These are phyloP conservation scores for Mercenaria mercenaria DNA, from an alignment of 1,140 invertebrate species.

Conservation along the genomic window DNA sequence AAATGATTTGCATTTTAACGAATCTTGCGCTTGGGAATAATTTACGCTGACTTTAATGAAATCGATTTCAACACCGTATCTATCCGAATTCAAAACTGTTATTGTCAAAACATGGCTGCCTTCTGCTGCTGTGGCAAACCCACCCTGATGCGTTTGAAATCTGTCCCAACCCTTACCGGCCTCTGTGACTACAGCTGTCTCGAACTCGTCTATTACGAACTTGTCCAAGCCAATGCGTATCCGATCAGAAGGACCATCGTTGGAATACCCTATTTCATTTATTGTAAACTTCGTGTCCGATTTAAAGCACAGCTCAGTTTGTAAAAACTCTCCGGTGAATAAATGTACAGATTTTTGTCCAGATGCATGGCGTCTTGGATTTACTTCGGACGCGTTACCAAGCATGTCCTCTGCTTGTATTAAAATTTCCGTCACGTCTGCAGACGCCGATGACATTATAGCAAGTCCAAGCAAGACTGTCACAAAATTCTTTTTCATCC, in stretches of 20 bases:
- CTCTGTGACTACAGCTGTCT: background rate
- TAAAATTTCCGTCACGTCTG: background rate
- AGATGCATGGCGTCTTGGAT: background rate
- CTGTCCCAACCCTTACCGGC: constrained; percentile 26
- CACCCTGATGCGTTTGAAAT: background rate
- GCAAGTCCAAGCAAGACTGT: background rate
- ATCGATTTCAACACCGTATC: constrained; percentile 59
- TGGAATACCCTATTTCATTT: constrained; percentile 28
- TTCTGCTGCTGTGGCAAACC: background rate
- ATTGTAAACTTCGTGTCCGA: background rate
- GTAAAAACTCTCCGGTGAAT: background rate
- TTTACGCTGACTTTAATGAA: background rate
- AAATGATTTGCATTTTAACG: constrained; percentile 33
- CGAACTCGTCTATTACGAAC: background rate
- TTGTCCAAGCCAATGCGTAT: constrained; percentile 29
- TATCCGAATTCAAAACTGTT: background rate
- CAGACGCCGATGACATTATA: background rate
- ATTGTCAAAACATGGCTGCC: constrained; percentile 1
- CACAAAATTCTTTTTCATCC: background rate
- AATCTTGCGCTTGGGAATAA: background rate
- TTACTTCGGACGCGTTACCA: background rate
- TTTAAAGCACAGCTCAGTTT: constrained; percentile 47
- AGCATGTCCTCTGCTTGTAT: constrained; percentile 50
- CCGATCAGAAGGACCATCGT: constrained; percentile 36
- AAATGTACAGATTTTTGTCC: constrained; percentile 18